phyloP scores from a whole-genome alignment of 2,113 vertebrate species.

The Apteryx owenii region DNA sequence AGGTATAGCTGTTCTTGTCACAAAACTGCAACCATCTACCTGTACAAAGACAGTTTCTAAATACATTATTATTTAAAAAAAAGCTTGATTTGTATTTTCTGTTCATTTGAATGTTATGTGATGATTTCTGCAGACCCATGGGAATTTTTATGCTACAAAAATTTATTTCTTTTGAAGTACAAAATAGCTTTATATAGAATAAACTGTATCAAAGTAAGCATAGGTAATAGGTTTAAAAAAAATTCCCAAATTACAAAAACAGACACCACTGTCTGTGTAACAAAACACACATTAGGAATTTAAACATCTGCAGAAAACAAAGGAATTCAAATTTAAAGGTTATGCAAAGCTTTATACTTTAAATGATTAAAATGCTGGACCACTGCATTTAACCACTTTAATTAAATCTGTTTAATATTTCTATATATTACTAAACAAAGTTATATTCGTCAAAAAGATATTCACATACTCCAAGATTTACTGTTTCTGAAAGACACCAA shows the following conservation, averaged over 20 bases:
- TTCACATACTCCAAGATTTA: not conserved
- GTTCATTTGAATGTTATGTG: not conserved
- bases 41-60: conserved; percentile 82
- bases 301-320: conserved; percentile 3
- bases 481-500: not conserved
- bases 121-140: not conserved
- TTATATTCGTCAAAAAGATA: not conserved
- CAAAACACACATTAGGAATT: not conserved
- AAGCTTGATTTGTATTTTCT: conserved; percentile 30
- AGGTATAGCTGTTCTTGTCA: conserved; percentile 76
- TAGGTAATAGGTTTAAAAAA: not conserved
- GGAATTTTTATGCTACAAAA: not conserved
- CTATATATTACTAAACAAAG: not conserved
- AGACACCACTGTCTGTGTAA: not conserved
- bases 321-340: conserved; percentile 38
- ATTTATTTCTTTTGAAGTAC: not conserved
- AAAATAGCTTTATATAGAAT: not conserved
- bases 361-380: not conserved
- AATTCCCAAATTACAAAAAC: not conserved
- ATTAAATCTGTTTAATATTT: not conserved
- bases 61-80: conserved; percentile 62
- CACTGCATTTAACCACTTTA: not conserved
- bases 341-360: conserved; percentile 15
- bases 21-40: conserved; percentile 90
- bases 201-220: not conserved